Conservation (phyloP, 2,113 vertebrate species). For the Calidris pygmaea region DNA sequence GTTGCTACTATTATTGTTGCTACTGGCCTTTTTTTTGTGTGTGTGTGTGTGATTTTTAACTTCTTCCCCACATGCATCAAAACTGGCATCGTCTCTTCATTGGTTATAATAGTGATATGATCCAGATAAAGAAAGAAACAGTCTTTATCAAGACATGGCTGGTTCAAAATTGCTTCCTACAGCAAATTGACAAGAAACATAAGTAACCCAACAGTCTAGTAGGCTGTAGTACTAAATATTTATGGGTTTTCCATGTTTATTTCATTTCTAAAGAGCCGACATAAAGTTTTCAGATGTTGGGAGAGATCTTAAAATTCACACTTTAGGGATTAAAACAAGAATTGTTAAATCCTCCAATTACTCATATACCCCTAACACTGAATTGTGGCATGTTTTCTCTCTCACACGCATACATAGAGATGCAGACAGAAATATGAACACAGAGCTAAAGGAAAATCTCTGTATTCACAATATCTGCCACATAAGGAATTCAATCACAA, state of each 20-base stretch:
- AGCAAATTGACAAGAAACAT: neutral
- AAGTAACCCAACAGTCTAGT: neutral
- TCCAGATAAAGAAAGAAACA: neutral
- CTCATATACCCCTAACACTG: neutral
- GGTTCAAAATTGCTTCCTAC: neutral
- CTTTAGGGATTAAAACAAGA: neutral
- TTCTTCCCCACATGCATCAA: neutral
- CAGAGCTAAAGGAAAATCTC: neutral
- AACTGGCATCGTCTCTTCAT: neutral
- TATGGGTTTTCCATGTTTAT: neutral
- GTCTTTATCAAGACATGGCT: neutral
- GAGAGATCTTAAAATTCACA: neutral
- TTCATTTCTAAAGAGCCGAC: neutral
- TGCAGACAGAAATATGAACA: rapidly evolving
- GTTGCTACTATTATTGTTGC: neutral
- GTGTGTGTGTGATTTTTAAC: neutral
- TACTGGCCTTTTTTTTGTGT: neutral
- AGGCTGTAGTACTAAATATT: neutral
- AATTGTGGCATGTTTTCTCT: neutral
- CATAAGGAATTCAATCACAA: neutral
- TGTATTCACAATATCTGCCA: neutral
- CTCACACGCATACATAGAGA: rapidly evolving
- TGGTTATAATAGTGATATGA: neutral
- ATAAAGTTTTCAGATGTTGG: neutral
- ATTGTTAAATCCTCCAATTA: neutral